Conservation (phyloP, 2,113 vertebrate species). For the Reinhardtius hippoglossoides region DNA sequence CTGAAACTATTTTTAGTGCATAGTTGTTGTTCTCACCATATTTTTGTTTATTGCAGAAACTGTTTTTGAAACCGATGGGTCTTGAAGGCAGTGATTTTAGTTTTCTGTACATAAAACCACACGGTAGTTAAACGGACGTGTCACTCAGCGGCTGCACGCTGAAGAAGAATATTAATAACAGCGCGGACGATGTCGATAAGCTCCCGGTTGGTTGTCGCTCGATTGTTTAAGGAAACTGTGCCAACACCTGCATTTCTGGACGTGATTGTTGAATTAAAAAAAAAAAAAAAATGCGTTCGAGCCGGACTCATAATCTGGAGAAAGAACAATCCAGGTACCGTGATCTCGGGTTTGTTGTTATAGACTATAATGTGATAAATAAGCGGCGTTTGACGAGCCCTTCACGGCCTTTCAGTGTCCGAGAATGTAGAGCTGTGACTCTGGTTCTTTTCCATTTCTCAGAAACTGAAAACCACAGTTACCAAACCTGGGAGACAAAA, state of each 20-base stretch:
- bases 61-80: too few species aligned
- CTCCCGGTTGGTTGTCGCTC: constrained; percentile 1
- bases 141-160: constrained; percentile 18
- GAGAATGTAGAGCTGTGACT: constrained; percentile 30
- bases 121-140: not conserved
- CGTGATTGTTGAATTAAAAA: not conserved
- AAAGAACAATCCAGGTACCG: constrained; percentile 10
- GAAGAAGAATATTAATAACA: constrained; percentile 7
- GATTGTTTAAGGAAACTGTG: constrained; percentile 13
- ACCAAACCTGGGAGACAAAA: not conserved
- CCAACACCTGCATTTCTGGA: constrained; percentile 22
- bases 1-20: not conserved
- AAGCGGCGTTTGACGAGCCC: too few species aligned
- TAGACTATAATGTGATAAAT: too few species aligned
- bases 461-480: not conserved
- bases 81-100: constrained; percentile 2
- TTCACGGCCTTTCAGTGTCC: not conserved
- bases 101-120: constrained; percentile 50
- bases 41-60: constrained; percentile 9
- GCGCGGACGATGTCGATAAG: not conserved
- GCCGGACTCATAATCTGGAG: not conserved
- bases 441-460: not conserved
- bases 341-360: too few species aligned
- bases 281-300: not conserved
- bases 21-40: not conserved